A percentile compares a stretch with the other conserved stretches of the same genome.
phyloP scores from a whole-genome alignment of 2,113 vertebrate genomes.

The Serilophus lunatus region DNA sequence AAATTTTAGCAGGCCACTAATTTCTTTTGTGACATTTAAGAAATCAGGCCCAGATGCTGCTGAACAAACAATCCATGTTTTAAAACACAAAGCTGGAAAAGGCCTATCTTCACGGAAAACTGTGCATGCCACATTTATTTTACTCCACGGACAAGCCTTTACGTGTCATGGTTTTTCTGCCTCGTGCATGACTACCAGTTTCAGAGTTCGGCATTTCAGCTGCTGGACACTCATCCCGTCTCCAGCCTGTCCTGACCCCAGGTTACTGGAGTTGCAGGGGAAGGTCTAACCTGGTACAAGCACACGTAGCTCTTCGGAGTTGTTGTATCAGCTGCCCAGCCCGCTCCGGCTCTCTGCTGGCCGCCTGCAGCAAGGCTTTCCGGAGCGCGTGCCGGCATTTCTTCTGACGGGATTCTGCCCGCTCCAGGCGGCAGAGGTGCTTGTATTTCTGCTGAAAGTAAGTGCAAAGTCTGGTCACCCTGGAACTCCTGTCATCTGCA shows the following conservation, averaged over 20 bases:
- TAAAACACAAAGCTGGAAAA: not conserved
- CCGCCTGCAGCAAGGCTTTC: constrained; percentile 94
- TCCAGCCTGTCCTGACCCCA: not conserved
- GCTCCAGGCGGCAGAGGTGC: constrained; percentile 96
- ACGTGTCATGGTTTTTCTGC: not conserved
- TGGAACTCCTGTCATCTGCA: constrained; percentile 83
- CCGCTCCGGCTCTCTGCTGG: constrained; percentile 86
- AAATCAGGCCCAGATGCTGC: not conserved
- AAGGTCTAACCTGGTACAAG: constrained; percentile 78
- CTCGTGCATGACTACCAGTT: not conserved
- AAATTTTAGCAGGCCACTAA: not conserved
- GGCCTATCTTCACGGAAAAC: not conserved
- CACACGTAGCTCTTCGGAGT: constrained; percentile 75
- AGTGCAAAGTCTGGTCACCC: constrained; percentile 93
- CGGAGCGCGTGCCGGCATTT: constrained; percentile 90
- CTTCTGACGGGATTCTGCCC: constrained; percentile 89
- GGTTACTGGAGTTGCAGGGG: not conserved
- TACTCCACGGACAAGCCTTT: not conserved
- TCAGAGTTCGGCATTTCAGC: not conserved
- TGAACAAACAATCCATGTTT: not conserved
- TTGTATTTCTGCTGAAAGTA: constrained; percentile 98
- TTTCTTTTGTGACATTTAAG: not conserved
- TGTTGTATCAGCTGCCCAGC: constrained; percentile 88
- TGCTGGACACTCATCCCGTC: not conserved
- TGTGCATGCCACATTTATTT: not conserved